A percentile compares a stretch with the other conserved stretches of the same genome.
Conservation (phyloP, 2,888 invertebrate genomes). For the Andricus curvator region DNA sequence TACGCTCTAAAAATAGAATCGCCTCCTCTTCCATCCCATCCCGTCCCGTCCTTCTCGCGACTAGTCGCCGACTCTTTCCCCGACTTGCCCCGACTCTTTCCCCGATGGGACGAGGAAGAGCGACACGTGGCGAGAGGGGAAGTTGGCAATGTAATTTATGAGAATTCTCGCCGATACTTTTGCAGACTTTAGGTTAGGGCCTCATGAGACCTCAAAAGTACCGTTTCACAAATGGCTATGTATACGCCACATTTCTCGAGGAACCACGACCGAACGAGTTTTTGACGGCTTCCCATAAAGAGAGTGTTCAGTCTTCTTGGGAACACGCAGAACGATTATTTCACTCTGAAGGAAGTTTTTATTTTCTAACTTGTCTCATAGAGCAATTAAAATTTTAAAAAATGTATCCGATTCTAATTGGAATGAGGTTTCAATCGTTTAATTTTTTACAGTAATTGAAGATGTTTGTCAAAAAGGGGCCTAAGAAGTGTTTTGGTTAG, state of each 20-base stretch:
- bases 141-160: constrained; percentile 21
- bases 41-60: constrained; percentile 45
- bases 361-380: background rate
- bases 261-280: constrained; percentile 7
- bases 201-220: constrained; percentile 18
- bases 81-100: background rate
- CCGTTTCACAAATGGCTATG: background rate
- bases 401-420: too few species aligned
- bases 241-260: constrained; percentile 1
- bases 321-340: background rate
- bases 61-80: background rate
- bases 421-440: too few species aligned
- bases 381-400: too few species aligned
- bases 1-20: constrained; percentile 64
- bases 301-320: background rate
- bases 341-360: background rate
- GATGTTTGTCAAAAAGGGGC: too few species aligned
- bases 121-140: constrained; percentile 26
- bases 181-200: constrained; percentile 8
- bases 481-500: too few species aligned
- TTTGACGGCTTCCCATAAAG: constrained; percentile 31
- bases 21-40: constrained; percentile 42
- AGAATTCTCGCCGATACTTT: constrained; percentile 19
- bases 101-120: background rate
- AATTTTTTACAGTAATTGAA: too few species aligned